phyloP scores from a whole-genome alignment of 2,797 vertebrate genomes.

The Ctenopoma kingsleyae region DNA sequence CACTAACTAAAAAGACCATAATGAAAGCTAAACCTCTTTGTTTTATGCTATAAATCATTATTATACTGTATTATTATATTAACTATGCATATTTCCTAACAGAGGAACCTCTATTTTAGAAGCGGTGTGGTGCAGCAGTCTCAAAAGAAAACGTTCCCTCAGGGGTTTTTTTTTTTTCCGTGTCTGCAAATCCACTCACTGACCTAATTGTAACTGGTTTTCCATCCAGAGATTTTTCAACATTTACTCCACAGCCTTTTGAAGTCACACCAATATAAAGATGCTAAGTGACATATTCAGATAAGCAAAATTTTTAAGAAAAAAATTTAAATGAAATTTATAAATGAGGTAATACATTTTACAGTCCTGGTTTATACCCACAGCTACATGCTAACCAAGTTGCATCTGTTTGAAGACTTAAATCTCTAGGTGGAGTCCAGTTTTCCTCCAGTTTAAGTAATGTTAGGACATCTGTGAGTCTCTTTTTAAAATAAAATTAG shows the following conservation, averaged over 20 bases:
- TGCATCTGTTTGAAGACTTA: too few relatives aligned
- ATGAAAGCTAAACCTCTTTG: conserved; percentile 31
- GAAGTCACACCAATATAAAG: conserved; percentile 25
- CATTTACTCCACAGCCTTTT: conserved; percentile 22
- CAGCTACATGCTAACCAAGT: not conserved
- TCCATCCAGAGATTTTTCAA: conserved; percentile 35
- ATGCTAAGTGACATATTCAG: conserved; percentile 25
- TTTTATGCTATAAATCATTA: conserved; percentile 42
- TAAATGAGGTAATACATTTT: conserved; percentile 11
- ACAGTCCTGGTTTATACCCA: conserved; percentile 1
- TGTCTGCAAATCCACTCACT: conserved; percentile 59
- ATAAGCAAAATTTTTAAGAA: conserved; percentile 29
- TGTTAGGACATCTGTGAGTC: too few relatives aligned
- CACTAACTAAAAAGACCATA: conserved; percentile 42
- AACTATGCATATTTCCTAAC: conserved; percentile 37
- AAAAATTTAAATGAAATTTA: not conserved
- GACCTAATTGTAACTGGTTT: conserved; percentile 69
- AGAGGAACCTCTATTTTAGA: conserved; percentile 44
- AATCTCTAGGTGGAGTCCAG: too few relatives aligned
- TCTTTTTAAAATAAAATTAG: too few relatives aligned
- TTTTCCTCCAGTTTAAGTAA: too few relatives aligned
- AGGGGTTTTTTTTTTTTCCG: conserved; percentile 57
- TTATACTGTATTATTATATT: conserved; percentile 41
- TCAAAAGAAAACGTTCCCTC: conserved; percentile 55
- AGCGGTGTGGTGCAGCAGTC: conserved; percentile 37